phyloP scores from a whole-genome alignment of 2,113 vertebrate genomes.

The Phylloscopus trochilus region DNA sequence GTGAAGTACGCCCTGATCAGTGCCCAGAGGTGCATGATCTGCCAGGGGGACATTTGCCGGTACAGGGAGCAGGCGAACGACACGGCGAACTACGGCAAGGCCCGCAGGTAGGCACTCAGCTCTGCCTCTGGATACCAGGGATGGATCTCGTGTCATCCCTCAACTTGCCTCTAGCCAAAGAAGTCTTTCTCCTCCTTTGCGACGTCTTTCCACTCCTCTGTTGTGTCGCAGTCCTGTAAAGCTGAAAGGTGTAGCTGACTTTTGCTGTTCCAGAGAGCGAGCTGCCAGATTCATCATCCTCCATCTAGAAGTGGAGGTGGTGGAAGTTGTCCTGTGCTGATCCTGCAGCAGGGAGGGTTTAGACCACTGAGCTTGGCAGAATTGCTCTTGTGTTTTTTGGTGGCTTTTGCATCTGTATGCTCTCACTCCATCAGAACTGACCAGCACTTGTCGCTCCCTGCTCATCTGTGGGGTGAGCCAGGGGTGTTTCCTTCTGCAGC shows the following conservation, averaged over 20 bases:
- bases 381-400: not conserved
- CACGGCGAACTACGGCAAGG: conserved; percentile 94
- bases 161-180: not conserved
- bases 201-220: not conserved
- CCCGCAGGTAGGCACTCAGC: conserved; percentile 96
- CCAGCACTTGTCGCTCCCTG: not conserved
- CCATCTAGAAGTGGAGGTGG: not conserved
- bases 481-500: not conserved
- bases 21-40: conserved; percentile 96
- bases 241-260: not conserved
- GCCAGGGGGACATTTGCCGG: conserved; percentile 94
- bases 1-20: conserved; percentile 98
- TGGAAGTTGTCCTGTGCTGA: not conserved
- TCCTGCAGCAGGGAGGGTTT: not conserved
- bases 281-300: not conserved
- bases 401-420: not conserved
- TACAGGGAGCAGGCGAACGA: conserved; percentile 96
- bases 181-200: not conserved
- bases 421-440: not conserved
- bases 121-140: not conserved
- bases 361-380: not conserved
- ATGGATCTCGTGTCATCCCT: not conserved
- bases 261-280: not conserved
- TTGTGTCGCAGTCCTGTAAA: not conserved
- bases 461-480: not conserved